Evolutionary conservation across 2,113 vertebrate genomes (phyloP), one percentile per base, ranked within the genome.

Genomic region (Pedionomus torquatus): DNA sequence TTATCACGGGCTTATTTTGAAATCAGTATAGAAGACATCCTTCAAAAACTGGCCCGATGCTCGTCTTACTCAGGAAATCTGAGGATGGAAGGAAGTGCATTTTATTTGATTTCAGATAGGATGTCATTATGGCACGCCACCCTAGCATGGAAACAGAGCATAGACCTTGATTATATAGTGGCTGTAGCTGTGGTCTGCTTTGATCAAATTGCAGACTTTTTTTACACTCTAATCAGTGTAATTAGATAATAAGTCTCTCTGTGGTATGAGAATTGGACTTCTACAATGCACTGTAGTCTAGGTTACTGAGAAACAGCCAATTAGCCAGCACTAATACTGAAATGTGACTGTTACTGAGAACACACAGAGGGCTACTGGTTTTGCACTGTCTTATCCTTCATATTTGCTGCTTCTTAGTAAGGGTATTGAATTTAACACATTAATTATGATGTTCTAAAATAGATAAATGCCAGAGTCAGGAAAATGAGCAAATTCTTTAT

Each of bases 101-200:
- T 87, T 92, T 69, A 48, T 60, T 46, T 92, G 65, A 48, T 60
- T 91, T 79, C 18, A 43, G n/a, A 63, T 17, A 69, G 51, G 54
- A 72, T 89, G 39, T 87, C 52, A 24, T 69, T 30, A 58, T 37
- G 66, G 74, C 80, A 76, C 81, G 48, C 52, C 43, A 68, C 39
- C 58, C 65, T 80, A 78, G 79, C 90, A 90, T 4, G 16, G 69
- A 91, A 89, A 83, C 61, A 72, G 57, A 91, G 37, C 69, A 26
- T 39, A 84, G 66, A 82, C n/a, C 37, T 85, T 71, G 72, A 54
- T 44, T 69, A 5, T 41, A 4, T 48, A 44, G 19, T 26, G 49
- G 76, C 69, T 92, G 33, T 94, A 92, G 72, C 86, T 91, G 31
- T 83, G 66, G 52, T 87, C 70, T 93, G 81, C 74, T 95, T 82